Percentiles rank a stretch among this genome's conserved stretches.
These are phyloP conservation scores for Trigoniulus corallinus DNA, from an alignment of 1,140 invertebrate genomes.

Conservation along the genomic window DNA sequence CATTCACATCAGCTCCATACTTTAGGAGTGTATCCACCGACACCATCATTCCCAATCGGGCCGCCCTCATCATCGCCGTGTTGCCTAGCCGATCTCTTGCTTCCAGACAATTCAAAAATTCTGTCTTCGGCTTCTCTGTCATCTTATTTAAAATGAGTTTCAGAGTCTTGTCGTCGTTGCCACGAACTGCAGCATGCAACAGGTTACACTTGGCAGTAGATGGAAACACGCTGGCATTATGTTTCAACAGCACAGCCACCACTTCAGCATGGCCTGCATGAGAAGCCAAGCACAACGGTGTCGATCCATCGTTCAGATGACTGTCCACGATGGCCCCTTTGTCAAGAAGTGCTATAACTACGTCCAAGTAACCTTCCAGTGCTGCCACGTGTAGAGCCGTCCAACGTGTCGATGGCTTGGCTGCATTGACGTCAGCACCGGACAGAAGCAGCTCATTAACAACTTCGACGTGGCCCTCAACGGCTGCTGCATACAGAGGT, in stretches of 20 bases:
- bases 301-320: slow-evolving; percentile 5
- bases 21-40: no score
- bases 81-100: no score
- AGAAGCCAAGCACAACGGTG: slow-evolving; percentile 15
- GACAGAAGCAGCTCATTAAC: not conserved
- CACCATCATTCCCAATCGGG: no score
- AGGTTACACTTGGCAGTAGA: no score
- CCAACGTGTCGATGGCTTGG: not conserved
- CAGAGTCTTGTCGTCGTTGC: no score
- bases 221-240: not conserved
- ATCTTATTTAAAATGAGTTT: no score
- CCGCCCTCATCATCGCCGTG: no score
- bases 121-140: no score
- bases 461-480: slow-evolving; percentile 1
- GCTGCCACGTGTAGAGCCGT: not conserved
- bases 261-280: slow-evolving; percentile 20
- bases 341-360: not conserved
- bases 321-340: not conserved
- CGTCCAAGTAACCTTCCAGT: not conserved
- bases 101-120: no score
- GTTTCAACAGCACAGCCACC: slow-evolving; percentile 5
- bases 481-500: slow-evolving; percentile 10
- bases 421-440: not conserved
- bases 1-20: not conserved
- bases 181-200: no score